phyloP scores from a whole-genome alignment of 1,140 invertebrate genomes.

The Panagrolaimus sp. region DNA sequence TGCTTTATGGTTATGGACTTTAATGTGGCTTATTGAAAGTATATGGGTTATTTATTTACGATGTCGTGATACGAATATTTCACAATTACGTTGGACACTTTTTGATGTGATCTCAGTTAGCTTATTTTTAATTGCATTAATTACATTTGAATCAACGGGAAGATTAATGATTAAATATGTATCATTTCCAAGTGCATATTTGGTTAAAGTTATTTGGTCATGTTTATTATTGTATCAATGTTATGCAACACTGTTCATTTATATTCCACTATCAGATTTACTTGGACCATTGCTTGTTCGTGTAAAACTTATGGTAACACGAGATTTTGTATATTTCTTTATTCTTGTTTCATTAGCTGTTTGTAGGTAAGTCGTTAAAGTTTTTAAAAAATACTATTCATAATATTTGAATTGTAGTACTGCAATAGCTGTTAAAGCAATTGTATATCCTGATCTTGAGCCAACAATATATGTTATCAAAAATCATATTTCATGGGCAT shows the following conservation, averaged over 20 bases:
- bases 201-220: constrained; percentile 32
- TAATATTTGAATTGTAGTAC: constrained; percentile 31
- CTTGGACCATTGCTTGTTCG: constrained; percentile 50
- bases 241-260: constrained; percentile 52
- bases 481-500: constrained; percentile 42
- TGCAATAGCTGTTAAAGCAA: constrained; percentile 49
- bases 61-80: neutral
- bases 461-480: constrained; percentile 15
- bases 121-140: constrained; percentile 12
- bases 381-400: neutral
- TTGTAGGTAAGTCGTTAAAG: constrained; percentile 29
- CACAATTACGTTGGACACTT: constrained; percentile 15
- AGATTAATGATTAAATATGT: neutral
- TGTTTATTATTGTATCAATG: constrained; percentile 52
- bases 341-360: constrained; percentile 44
- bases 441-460: constrained; percentile 46
- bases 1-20: constrained; percentile 47
- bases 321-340: constrained; percentile 52
- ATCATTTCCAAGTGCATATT: constrained; percentile 24
- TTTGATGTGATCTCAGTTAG: constrained; percentile 14
- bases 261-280: constrained; percentile 45
- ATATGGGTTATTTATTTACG: constrained; percentile 35
- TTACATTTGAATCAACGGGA: neutral
- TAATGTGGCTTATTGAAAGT: constrained; percentile 46
- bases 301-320: constrained; percentile 52